A percentile compares a stretch with the other conserved stretches of the same genome.
Evolutionary conservation across 2,888 invertebrate species (phyloP).

Genomic region (Thera britannica): DNA sequence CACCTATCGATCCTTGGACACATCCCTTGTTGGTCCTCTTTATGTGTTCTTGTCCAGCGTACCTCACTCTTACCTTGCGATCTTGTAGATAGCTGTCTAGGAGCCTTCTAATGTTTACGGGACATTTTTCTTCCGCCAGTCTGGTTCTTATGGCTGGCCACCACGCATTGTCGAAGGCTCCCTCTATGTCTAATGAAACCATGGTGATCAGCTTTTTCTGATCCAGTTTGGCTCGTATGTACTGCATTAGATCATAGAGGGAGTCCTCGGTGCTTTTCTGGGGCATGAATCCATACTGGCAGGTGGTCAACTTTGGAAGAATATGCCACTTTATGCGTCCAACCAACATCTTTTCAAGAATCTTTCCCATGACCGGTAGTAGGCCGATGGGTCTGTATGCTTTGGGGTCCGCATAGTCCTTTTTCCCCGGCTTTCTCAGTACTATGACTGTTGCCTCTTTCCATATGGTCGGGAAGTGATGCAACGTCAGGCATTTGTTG

Average conservation of each 20-base stretch:
- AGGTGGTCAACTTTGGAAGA: conserved; percentile 3
- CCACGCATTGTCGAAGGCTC: not conserved
- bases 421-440: conserved; percentile 4
- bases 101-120: conserved; percentile 11
- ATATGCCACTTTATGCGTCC: conserved; percentile 12
- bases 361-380: conserved; percentile 38
- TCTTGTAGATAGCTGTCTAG: conserved; percentile 20
- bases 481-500: not conserved
- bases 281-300: conserved; percentile 16
- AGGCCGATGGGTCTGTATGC: conserved; percentile 42
- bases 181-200: conserved; percentile 11
- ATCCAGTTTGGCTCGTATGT: not conserved
- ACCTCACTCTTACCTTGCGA: conserved; percentile 26
- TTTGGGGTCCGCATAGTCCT: conserved; percentile 30
- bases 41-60: conserved; percentile 22
- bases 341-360: conserved; percentile 21
- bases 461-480: conserved; percentile 14
- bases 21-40: conserved; percentile 4
- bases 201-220: conserved; percentile 6
- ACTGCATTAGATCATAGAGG: conserved; percentile 4
- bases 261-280: conserved; percentile 20
- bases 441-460: conserved; percentile 21
- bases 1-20: conserved; percentile 10
- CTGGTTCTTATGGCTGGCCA: conserved; percentile 23
- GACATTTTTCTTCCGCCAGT: conserved; percentile 23